These are phyloP conservation scores for Nannospalax galili DNA, from an alignment of 2,113 vertebrate species.

Conservation along the genomic window DNA sequence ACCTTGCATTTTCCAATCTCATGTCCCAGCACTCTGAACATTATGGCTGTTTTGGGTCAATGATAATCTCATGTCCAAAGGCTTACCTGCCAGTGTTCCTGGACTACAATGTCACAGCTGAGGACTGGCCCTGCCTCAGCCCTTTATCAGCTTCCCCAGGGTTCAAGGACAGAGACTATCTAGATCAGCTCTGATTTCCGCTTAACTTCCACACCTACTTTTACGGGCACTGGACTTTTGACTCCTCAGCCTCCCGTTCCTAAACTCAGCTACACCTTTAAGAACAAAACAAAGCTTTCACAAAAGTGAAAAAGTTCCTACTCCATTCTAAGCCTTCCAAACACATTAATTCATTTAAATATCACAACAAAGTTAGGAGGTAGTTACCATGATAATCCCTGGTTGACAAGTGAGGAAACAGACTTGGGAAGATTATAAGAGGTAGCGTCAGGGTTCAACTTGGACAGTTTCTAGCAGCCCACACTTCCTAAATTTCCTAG, in stretches of 20 bases:
- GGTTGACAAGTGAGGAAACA: constrained; percentile 2
- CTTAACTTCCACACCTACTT: background rate
- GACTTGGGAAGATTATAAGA: background rate
- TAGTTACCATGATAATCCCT: background rate
- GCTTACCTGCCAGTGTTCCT: background rate
- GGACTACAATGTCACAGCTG: background rate
- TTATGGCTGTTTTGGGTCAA: background rate
- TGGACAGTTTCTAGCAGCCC: background rate
- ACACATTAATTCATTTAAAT: background rate
- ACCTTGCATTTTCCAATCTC: no score
- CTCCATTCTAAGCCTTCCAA: background rate
- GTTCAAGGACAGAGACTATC: background rate
- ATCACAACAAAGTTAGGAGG: background rate
- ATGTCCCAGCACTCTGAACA: no score
- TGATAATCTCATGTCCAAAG: background rate
- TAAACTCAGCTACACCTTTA: background rate
- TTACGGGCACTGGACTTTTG: background rate
- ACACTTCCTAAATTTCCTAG: background rate
- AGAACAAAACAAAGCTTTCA: background rate
- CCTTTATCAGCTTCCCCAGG: background rate
- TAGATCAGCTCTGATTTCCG: background rate
- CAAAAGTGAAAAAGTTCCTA: background rate
- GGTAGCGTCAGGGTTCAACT: background rate
- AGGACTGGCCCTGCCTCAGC: background rate
- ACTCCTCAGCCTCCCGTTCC: background rate